Percentiles rank a stretch among this genome's conserved stretches.
Evolutionary conservation across 2,797 vertebrate species (phyloP).

Genomic region (Amphiprion clarkii): DNA sequence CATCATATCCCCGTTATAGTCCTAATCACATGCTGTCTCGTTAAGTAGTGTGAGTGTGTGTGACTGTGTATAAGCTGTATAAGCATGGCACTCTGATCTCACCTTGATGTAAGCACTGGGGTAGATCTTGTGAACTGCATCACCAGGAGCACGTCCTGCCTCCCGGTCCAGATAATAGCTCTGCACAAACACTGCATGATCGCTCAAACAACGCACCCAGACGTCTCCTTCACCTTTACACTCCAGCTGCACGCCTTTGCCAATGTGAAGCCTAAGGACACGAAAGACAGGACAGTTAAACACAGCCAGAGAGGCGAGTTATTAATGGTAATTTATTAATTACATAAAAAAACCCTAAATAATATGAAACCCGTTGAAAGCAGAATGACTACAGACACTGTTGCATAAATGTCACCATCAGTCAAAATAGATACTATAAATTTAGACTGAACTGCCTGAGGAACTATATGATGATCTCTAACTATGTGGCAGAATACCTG

Average conservation of each 20-base stretch:
- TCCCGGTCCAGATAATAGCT: conserved; percentile 97
- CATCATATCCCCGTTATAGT: neutral
- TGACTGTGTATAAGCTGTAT: neutral
- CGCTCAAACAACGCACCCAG: conserved; percentile 96
- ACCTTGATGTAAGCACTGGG: conserved; percentile 98
- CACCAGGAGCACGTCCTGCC: conserved; percentile 94
- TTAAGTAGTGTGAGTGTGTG: neutral
- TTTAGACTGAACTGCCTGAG: neutral
- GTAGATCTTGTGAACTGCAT: conserved; percentile 98
- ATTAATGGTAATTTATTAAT: neutral
- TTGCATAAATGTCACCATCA: neutral
- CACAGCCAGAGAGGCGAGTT: neutral
- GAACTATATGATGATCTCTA: neutral
- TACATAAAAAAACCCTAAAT: neutral
- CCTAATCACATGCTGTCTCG: neutral
- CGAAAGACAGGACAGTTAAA: neutral
- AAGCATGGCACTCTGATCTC: neutral
- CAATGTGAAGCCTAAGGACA: conserved; percentile 92
- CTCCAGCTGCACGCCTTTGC: conserved; percentile 97
- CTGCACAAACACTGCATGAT: conserved; percentile 97
- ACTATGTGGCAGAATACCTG: conserved; percentile 81
- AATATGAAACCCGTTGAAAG: no score
- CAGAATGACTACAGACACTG: neutral
- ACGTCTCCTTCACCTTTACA: conserved; percentile 98
- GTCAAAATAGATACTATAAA: neutral